These are phyloP conservation scores for Nyctibius bracteatus DNA, from an alignment of 2,113 vertebrate species.

Conservation along the genomic window DNA sequence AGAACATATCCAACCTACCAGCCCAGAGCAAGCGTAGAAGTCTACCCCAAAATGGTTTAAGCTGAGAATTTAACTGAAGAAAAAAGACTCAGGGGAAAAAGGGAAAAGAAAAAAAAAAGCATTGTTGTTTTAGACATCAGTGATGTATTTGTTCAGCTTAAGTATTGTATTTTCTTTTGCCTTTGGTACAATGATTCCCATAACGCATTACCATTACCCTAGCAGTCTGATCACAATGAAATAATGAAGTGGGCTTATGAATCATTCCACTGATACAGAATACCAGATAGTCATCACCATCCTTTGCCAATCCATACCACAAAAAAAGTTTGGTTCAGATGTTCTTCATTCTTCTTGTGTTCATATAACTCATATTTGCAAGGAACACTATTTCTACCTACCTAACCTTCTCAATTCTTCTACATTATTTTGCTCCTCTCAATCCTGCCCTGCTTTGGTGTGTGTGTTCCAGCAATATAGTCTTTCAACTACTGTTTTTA, in stretches of 20 bases:
- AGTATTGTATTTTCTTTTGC: neutral
- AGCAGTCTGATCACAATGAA: neutral
- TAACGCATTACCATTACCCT: neutral
- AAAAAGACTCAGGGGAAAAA: neutral
- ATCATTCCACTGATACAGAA: neutral
- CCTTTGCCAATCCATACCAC: neutral
- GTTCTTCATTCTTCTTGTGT: neutral
- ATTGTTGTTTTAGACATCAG: accelerated
- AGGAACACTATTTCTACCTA: neutral
- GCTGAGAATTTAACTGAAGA: neutral
- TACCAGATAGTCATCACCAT: neutral
- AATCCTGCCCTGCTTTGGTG: neutral
- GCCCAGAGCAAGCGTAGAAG: neutral
- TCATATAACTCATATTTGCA: neutral
- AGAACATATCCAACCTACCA: neutral
- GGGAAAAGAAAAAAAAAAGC: no score
- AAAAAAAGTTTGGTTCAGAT: neutral
- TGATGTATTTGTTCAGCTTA: neutral
- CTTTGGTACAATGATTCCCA: neutral
- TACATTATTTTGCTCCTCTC: neutral
- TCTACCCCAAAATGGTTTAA: neutral
- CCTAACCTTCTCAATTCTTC: neutral
- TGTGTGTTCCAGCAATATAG: neutral
- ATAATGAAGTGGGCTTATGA: neutral
- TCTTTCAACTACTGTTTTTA: neutral